Evolutionary conservation across 2,888 invertebrate species (phyloP), one percentile per base, ranked within the genome.

Genomic region (Campopleginae sp.): DNA sequence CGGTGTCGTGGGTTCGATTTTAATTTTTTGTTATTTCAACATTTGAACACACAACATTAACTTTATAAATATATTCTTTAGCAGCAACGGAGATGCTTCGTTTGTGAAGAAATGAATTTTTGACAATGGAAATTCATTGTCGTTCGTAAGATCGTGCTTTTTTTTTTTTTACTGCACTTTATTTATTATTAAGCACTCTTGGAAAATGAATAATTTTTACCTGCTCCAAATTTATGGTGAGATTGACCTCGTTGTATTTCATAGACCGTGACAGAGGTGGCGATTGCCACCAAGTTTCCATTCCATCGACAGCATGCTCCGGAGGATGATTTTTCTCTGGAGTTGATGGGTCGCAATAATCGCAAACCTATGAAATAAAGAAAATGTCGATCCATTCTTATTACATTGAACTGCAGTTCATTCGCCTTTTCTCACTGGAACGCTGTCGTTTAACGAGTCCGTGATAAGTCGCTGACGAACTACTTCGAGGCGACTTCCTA

Each of bases 271-370:
- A 99, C 33, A 99, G 95, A 0, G 99, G 99, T 0, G 99, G 99
- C 92, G 98, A 98, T 95, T 99, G 99, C 99, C 99, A 99, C 98
- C 98, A 99, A 63, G 97, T 96, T 93, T 98, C 98, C 93, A 97
- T 97, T n/a, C 99, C 99, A 93, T 99, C 99, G 88, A 98, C 98
- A 3, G 99, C 99, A 94, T 96, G 97, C 92, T 97, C 96, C 0
- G 99, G 97, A 0, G 98, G 98, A 94, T 99, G 99, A 90, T 95
- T 95, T 94, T 97, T 97, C 80, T 96, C 96, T 12, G 96, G 96
- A 88, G 95, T 95, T 42, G 95, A 95, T 31, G 96, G 96, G 94
- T 98, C 97, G 93, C 99, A 99, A 88, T 96, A 95, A 94, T 99
- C 99, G 94, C 99, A 99, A 89, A 98, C 97, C 97, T 99, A 95